phyloP scores from a whole-genome alignment of 2,113 vertebrate genomes.

The Bothrops jararaca region DNA sequence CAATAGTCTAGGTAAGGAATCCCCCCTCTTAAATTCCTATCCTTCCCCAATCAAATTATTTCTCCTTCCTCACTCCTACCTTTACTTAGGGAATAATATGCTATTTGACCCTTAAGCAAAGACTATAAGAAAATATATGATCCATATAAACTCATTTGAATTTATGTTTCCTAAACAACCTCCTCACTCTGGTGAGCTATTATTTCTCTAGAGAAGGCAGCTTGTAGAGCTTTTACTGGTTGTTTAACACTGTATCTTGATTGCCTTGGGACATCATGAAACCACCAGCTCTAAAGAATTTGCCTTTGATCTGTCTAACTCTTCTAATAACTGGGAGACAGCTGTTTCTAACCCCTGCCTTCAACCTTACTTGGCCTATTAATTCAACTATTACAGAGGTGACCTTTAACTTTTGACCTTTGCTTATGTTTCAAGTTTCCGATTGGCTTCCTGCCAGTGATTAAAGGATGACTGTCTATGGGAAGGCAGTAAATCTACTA shows the following conservation, averaged over 20 bases:
- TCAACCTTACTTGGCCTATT: conserved; percentile 67
- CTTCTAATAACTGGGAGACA: conserved; percentile 1
- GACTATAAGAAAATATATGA: conserved; percentile 59
- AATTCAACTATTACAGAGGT: conserved; percentile 60
- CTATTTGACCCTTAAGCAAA: conserved; percentile 46
- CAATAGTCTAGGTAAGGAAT: not conserved
- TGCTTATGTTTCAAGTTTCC: conserved; percentile 63
- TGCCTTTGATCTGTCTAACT: conserved; percentile 18
- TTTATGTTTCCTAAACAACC: conserved; percentile 47
- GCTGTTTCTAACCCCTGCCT: conserved; percentile 35
- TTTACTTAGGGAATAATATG: not conserved
- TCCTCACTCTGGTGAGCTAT: conserved; percentile 22
- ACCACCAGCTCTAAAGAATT: not conserved
- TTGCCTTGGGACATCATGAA: not conserved
- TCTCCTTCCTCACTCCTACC: not conserved
- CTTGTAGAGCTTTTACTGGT: not conserved
- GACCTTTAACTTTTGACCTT: conserved; percentile 69
- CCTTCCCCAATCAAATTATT: not conserved
- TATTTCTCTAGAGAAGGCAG: not conserved
- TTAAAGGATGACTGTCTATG: conserved; percentile 66
- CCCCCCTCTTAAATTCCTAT: not conserved
- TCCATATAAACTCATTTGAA: conserved; percentile 55
- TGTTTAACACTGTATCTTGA: not conserved
- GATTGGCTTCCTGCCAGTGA: conserved; percentile 64
- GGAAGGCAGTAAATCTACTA: conserved; percentile 59